Evolutionary conservation across 2,113 vertebrate species (phyloP).

Genomic region (Prietella phreatophila): DNA sequence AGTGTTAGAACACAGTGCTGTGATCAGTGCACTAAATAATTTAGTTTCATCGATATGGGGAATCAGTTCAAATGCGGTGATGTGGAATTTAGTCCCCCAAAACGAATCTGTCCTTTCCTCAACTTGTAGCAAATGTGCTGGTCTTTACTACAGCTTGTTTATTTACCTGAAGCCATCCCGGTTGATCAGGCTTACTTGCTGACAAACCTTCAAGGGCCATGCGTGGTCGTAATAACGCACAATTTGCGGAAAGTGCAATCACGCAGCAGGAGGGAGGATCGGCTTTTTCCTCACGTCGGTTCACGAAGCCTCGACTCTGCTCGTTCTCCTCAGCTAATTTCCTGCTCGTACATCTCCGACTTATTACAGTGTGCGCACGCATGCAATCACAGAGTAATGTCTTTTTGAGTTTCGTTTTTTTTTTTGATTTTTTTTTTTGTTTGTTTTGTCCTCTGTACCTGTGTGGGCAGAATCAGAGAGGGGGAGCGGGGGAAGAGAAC

Average conservation of each 20-base stretch:
- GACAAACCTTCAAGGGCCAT: not conserved
- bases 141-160: not conserved
- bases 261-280: not conserved
- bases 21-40: not conserved
- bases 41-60: not conserved
- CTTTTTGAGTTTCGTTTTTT: not conserved
- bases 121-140: not conserved
- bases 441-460: not conserved
- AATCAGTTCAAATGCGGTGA: not conserved
- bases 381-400: not conserved
- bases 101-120: not conserved
- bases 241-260: not conserved
- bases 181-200: not conserved
- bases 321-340: not conserved
- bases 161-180: not conserved
- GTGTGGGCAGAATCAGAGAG: not conserved
- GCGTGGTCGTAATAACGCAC: not conserved
- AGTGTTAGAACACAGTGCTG: not conserved
- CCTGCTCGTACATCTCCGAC: not conserved
- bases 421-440: conserved; percentile 27
- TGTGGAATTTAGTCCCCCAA: not conserved
- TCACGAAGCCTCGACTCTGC: not conserved
- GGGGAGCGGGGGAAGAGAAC: not conserved
- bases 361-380: not conserved
- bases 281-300: not conserved